phyloP scores from a whole-genome alignment of 2,797 vertebrate species.

The Hozukius guyotensis region DNA sequence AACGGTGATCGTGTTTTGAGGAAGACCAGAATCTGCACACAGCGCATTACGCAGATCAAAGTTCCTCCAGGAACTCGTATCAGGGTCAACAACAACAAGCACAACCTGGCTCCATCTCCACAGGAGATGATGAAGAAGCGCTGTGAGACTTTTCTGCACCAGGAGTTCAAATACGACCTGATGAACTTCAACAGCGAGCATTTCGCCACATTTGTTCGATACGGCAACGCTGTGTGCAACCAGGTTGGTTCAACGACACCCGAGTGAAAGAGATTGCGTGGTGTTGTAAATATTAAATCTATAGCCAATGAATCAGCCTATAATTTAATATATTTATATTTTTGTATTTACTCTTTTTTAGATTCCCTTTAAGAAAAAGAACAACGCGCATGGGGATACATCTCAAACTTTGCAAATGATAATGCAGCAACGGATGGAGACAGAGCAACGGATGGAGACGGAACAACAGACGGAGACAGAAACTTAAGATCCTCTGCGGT shows the following conservation, averaged over 20 bases:
- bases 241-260: slow-evolving; percentile 21
- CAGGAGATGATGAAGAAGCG: slow-evolving; percentile 8
- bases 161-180: slow-evolving; percentile 60
- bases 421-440: slow-evolving; percentile 40
- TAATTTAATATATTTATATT: not conserved
- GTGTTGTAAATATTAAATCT: not conserved
- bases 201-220: slow-evolving; percentile 54
- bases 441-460: slow-evolving; percentile 34
- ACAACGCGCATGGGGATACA: slow-evolving; percentile 12
- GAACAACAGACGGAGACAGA: slow-evolving; percentile 33
- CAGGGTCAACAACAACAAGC: slow-evolving; percentile 57
- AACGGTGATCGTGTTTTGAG: slow-evolving; percentile 21
- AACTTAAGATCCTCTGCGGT: not conserved
- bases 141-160: slow-evolving; percentile 48
- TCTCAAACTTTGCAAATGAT: slow-evolving; percentile 49
- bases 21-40: slow-evolving; percentile 29
- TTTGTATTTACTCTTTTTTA: not conserved
- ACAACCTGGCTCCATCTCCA: slow-evolving; percentile 38
- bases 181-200: slow-evolving; percentile 65
- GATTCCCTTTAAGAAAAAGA: slow-evolving; percentile 50
- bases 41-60: slow-evolving; percentile 32
- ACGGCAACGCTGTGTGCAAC: slow-evolving; percentile 26
- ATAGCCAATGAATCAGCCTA: not conserved
- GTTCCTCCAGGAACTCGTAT: slow-evolving; percentile 42
- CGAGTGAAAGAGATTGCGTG: not conserved